A percentile compares a stretch with the other conserved stretches of the same genome.
Evolutionary conservation across 2,888 invertebrate genomes (phyloP).

Genomic region (Phragmatobia fuliginosa): DNA sequence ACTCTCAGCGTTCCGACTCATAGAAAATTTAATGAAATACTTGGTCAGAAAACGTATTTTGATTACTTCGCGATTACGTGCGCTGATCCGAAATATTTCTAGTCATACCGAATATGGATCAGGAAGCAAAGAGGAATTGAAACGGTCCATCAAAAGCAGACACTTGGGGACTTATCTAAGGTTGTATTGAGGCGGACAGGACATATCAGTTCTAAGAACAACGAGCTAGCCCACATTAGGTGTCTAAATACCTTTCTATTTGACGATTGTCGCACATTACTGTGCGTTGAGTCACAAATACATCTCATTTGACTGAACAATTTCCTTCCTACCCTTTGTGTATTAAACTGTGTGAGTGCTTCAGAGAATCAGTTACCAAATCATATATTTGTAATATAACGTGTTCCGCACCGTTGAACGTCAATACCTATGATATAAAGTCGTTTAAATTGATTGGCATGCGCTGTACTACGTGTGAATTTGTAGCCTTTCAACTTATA

Average conservation of each 20-base stretch:
- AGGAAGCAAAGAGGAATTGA: conserved; percentile 30
- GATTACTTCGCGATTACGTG: conserved; percentile 50
- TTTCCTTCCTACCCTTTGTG: conserved; percentile 37
- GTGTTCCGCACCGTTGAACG: conserved; percentile 25
- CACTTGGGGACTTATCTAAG: conserved; percentile 40
- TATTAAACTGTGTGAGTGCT: conserved; percentile 19
- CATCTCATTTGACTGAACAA: conserved; percentile 28
- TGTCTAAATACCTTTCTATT: conserved; percentile 51
- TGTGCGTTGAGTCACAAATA: conserved; percentile 27
- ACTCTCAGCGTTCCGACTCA: not conserved
- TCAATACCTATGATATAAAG: conserved; percentile 2
- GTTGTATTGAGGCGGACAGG: conserved; percentile 47
- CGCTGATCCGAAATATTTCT: conserved; percentile 34
- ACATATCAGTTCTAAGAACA: conserved; percentile 52
- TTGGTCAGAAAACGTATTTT: conserved; percentile 49
- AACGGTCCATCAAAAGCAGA: conserved; percentile 35
- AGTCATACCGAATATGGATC: conserved; percentile 35
- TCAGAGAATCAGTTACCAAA: conserved; percentile 18
- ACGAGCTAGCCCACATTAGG: conserved; percentile 48
- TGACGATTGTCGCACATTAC: conserved; percentile 34
- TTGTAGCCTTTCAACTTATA: not conserved
- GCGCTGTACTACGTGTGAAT: not conserved
- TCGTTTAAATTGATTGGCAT: not conserved
- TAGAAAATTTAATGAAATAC: conserved; percentile 42
- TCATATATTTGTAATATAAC: conserved; percentile 24